Percentiles rank a stretch among this genome's conserved stretches.
Evolutionary conservation across 2,113 vertebrate genomes (phyloP).

Genomic region (Pelecanus crispus): DNA sequence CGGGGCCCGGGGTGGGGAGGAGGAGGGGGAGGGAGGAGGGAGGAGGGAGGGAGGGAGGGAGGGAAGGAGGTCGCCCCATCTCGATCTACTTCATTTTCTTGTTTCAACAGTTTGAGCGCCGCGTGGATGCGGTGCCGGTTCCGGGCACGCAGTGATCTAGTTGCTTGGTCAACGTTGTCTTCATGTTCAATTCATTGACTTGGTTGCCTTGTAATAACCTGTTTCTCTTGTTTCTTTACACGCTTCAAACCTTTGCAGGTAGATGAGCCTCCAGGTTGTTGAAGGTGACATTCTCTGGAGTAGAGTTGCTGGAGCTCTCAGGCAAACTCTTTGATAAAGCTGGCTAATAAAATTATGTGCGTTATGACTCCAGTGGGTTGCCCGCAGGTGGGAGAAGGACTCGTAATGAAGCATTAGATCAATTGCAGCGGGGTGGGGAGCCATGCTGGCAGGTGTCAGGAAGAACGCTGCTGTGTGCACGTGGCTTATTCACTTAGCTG

Average conservation of each 20-base stretch:
- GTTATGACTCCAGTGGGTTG: not conserved
- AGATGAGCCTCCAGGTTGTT: not conserved
- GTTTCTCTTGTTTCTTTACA: not conserved
- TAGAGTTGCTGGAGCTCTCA: not conserved
- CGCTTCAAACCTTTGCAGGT: accelerated
- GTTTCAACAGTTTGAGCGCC: not conserved
- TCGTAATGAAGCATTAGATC: not conserved
- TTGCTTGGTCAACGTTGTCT: not conserved
- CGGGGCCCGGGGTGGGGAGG: not conserved
- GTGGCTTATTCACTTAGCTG: not conserved
- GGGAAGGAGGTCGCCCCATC: not conserved
- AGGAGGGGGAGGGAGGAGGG: too few species aligned
- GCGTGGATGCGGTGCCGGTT: not conserved
- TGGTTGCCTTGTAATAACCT: not conserved
- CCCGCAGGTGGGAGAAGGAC: not conserved
- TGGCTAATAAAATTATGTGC: not conserved
- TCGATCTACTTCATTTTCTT: not conserved
- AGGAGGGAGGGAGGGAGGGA: too few species aligned
- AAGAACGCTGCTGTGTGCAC: not conserved
- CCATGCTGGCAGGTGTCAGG: not conserved
- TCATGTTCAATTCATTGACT: not conserved
- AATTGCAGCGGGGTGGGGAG: accelerated
- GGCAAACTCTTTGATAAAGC: not conserved
- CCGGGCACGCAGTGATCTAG: accelerated
- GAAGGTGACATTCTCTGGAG: not conserved